Conservation (phyloP, 2,113 vertebrate genomes). For the Glaucidium brasilianum region DNA sequence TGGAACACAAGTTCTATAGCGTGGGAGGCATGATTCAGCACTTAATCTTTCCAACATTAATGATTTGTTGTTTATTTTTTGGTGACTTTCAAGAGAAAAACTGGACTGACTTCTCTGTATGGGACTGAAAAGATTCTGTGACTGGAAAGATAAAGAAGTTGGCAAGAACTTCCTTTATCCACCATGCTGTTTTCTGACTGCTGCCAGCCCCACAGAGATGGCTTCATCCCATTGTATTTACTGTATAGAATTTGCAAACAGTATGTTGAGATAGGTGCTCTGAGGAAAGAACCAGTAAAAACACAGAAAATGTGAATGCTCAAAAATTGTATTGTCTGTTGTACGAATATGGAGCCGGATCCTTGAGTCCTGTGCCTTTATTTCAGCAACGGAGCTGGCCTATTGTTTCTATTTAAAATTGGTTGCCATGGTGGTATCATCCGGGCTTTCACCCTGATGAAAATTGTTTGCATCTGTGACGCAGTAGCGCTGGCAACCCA, state of each 20-base stretch:
- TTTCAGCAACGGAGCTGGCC: neutral
- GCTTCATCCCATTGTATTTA: neutral
- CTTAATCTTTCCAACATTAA: neutral
- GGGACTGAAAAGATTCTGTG: neutral
- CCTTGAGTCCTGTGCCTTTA: neutral
- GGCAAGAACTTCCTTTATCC: neutral
- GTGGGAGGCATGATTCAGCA: conserved; percentile 40
- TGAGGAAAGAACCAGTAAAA: neutral
- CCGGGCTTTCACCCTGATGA: conserved; percentile 23
- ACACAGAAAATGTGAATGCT: neutral
- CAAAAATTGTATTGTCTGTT: neutral
- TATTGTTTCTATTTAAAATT: conserved; percentile 61
- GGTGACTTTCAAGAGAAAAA: conserved; percentile 4
- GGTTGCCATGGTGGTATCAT: conserved; percentile 66
- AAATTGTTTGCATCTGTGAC: conserved; percentile 38
- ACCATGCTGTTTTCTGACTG: conserved; percentile 11
- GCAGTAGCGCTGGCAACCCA: conserved; percentile 28
- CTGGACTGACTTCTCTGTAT: neutral
- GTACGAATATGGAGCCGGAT: neutral
- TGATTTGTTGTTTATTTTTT: neutral
- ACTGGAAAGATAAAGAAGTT: conserved; percentile 12
- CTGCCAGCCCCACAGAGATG: neutral
- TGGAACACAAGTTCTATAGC: conserved; percentile 8
- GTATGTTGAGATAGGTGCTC: neutral
- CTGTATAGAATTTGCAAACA: neutral